These are phyloP conservation scores for Chaenogobius annularis DNA, from an alignment of 2,113 vertebrate genomes.

Conservation along the genomic window DNA sequence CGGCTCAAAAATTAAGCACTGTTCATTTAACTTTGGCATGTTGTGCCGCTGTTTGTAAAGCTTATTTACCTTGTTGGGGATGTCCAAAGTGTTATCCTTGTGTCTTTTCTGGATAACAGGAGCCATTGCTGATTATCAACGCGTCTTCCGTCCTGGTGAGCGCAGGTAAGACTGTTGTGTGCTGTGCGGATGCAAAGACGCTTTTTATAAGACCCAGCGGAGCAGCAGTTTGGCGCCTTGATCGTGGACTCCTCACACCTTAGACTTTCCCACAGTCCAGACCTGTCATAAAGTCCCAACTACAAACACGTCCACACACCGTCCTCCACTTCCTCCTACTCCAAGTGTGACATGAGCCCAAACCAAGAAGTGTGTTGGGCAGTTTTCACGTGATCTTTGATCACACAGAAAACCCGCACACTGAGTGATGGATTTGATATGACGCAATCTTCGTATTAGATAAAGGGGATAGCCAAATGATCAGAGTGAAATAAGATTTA, in stretches of 20 bases:
- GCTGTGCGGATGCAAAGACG: background rate
- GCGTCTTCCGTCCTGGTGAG: background rate
- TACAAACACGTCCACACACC: slow-evolving; percentile 9
- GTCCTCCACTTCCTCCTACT: slow-evolving; percentile 4
- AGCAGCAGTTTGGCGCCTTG: background rate
- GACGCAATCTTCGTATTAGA: no score
- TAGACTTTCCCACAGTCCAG: slow-evolving; percentile 37
- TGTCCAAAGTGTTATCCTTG: slow-evolving; percentile 8
- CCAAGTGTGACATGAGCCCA: slow-evolving; percentile 4
- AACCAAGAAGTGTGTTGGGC: background rate
- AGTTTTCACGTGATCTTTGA: background rate
- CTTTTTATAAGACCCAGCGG: slow-evolving; percentile 11
- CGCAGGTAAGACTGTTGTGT: background rate
- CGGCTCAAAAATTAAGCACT: background rate
- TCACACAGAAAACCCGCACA: background rate
- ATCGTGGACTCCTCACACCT: slow-evolving; percentile 20
- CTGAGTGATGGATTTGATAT: no score
- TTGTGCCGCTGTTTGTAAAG: background rate
- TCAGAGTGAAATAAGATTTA: background rate
- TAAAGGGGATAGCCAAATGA: background rate
- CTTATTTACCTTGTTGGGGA: slow-evolving; percentile 15
- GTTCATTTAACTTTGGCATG: background rate
- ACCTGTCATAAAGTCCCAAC: slow-evolving; percentile 16
- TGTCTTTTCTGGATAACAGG: slow-evolving; percentile 7
- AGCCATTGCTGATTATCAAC: slow-evolving; percentile 9